phyloP scores from a whole-genome alignment of 2,797 vertebrate genomes.

The Bradypodion ventrale region DNA sequence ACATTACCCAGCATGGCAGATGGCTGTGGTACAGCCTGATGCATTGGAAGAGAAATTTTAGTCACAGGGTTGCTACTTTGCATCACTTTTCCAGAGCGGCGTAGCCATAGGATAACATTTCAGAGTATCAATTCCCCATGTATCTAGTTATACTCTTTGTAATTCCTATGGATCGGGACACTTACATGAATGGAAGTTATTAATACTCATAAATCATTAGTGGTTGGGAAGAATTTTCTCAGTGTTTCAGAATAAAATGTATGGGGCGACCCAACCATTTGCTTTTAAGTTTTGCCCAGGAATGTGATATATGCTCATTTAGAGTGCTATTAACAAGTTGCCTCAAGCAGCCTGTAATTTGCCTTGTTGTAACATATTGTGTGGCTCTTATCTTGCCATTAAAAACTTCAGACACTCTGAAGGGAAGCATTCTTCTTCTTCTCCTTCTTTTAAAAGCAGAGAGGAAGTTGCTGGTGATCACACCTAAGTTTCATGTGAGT shows the following conservation, averaged over 20 bases:
- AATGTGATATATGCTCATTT: slow-evolving; percentile 49
- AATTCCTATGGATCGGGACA: slow-evolving; percentile 47
- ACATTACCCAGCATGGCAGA: too few relatives aligned
- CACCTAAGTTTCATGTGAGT: slow-evolving; percentile 44
- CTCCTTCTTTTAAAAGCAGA: slow-evolving; percentile 60
- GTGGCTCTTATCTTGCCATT: slow-evolving; percentile 47
- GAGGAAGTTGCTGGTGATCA: slow-evolving; percentile 54
- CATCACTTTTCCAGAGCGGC: neutral
- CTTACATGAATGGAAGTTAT: slow-evolving; percentile 42
- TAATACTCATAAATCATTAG: slow-evolving; percentile 55
- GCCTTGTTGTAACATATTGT: slow-evolving; percentile 29
- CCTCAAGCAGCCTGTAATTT: slow-evolving; percentile 64
- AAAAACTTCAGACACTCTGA: slow-evolving; percentile 56
- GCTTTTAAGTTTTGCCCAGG: slow-evolving; percentile 55
- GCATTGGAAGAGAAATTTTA: neutral
- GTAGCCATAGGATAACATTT: too few relatives aligned
- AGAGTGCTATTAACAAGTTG: slow-evolving; percentile 64
- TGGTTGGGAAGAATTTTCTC: slow-evolving; percentile 40
- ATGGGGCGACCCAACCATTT: slow-evolving; percentile 28
- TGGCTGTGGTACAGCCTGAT: too few relatives aligned
- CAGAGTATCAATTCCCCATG: neutral
- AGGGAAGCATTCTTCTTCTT: slow-evolving; percentile 51
- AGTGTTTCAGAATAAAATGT: slow-evolving; percentile 40
- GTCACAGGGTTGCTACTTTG: neutral
- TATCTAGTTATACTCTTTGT: slow-evolving; percentile 14